Evolutionary conservation across 2,113 vertebrate genomes (phyloP).

Genomic region (Cromileptes altivelis): DNA sequence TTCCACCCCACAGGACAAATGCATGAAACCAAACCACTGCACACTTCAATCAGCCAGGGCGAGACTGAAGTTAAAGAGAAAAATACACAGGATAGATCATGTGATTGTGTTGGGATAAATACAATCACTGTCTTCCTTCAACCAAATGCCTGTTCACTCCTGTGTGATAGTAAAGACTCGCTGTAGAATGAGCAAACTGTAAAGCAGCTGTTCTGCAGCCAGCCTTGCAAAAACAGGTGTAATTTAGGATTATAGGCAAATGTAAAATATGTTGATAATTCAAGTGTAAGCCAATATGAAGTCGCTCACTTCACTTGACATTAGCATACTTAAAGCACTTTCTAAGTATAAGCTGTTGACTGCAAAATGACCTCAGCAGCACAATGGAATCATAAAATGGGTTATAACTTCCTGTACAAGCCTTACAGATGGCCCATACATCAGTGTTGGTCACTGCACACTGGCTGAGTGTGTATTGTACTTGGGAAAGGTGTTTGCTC

Average conservation of each 20-base stretch:
- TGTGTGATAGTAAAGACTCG: background rate
- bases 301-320: constrained; percentile 5
- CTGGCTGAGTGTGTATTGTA: constrained; percentile 11
- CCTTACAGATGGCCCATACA: constrained; percentile 13
- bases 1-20: constrained; percentile 29
- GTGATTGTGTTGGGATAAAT: background rate
- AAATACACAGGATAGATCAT: background rate
- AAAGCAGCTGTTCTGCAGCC: constrained; percentile 15
- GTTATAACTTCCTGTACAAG: constrained; percentile 23
- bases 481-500: constrained; percentile 57
- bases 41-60: constrained; percentile 7
- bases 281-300: background rate
- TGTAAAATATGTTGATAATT: background rate
- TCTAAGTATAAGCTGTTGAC: background rate
- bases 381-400: constrained; percentile 33
- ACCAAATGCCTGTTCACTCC: background rate
- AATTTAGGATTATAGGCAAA: background rate
- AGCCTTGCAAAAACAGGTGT: background rate
- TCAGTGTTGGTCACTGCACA: background rate
- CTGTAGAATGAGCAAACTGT: constrained; percentile 3
- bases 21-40: constrained; percentile 18
- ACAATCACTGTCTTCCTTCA: background rate
- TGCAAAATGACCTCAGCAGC: constrained; percentile 19
- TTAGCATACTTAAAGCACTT: background rate
- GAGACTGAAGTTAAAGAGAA: background rate